These are phyloP conservation scores for Upupa epops DNA, from an alignment of 2,113 vertebrate species.

Conservation along the genomic window DNA sequence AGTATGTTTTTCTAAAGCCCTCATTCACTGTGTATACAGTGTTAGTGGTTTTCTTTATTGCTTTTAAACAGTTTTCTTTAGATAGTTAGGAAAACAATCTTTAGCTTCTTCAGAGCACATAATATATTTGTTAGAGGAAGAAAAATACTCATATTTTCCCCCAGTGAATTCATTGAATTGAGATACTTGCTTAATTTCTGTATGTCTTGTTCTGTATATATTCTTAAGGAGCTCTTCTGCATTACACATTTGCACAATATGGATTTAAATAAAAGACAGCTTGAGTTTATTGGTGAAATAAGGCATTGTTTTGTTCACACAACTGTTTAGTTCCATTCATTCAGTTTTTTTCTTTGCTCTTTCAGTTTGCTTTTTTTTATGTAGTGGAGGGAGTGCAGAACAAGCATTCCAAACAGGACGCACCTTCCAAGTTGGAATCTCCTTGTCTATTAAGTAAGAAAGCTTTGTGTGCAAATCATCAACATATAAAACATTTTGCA, in stretches of 20 bases:
- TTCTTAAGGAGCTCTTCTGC: neutral
- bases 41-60: neutral
- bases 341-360: neutral
- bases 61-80: neutral
- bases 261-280: neutral
- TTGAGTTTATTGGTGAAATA: neutral
- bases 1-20: neutral
- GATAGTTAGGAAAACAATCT: neutral
- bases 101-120: neutral
- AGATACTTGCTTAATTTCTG: neutral
- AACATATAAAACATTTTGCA: neutral
- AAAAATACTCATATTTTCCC: neutral
- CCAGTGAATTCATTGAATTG: neutral
- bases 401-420: neutral
- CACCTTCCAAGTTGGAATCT: neutral
- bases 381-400: neutral
- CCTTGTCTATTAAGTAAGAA: neutral
- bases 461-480: neutral
- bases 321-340: neutral
- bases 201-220: neutral
- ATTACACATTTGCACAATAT: neutral
- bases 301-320: neutral
- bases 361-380: neutral
- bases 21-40: neutral
- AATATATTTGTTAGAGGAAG: neutral